Conservation (phyloP, 2,888 invertebrate species). For the Ganaspis brasiliensis region DNA sequence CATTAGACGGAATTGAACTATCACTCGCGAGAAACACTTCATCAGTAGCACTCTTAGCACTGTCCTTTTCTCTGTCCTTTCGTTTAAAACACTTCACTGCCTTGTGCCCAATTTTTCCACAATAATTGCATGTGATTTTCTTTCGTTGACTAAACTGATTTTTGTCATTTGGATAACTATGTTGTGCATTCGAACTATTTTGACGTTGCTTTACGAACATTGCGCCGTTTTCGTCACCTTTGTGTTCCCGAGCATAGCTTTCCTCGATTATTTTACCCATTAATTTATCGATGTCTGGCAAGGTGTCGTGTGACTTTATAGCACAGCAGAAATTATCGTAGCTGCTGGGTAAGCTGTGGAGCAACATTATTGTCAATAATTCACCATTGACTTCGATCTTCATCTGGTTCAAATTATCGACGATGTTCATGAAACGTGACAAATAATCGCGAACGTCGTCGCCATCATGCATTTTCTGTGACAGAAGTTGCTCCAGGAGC, state of each 20-base stretch:
- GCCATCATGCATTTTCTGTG: constrained; percentile 47
- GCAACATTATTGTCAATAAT: constrained; percentile 14
- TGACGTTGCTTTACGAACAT: constrained; percentile 26
- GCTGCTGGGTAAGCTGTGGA: constrained; percentile 17
- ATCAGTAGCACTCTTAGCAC: constrained; percentile 15
- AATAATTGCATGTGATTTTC: constrained; percentile 38
- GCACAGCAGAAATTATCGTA: constrained; percentile 38
- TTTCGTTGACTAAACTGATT: background rate
- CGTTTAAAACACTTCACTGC: constrained; percentile 13
- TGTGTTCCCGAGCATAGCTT: constrained; percentile 35
- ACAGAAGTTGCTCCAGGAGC: constrained; percentile 43
- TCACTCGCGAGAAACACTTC: constrained; percentile 41
- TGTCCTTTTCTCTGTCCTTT: constrained; percentile 2
- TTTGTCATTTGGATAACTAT: background rate
- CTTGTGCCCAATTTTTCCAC: constrained; percentile 37
- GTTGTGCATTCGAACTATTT: background rate
- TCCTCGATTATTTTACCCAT: constrained; percentile 37
- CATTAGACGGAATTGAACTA: too few relatives aligned
- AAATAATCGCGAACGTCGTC: constrained; percentile 48
- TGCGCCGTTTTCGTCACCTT: constrained; percentile 17
- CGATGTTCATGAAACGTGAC: constrained; percentile 41
- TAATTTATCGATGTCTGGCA: constrained; percentile 8
- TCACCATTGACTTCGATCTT: constrained; percentile 30
- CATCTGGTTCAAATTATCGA: constrained; percentile 39
- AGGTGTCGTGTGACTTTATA: constrained; percentile 32